These are phyloP conservation scores for Pachyuromys duprasi DNA, from an alignment of 2,797 vertebrate species.

Conservation along the genomic window DNA sequence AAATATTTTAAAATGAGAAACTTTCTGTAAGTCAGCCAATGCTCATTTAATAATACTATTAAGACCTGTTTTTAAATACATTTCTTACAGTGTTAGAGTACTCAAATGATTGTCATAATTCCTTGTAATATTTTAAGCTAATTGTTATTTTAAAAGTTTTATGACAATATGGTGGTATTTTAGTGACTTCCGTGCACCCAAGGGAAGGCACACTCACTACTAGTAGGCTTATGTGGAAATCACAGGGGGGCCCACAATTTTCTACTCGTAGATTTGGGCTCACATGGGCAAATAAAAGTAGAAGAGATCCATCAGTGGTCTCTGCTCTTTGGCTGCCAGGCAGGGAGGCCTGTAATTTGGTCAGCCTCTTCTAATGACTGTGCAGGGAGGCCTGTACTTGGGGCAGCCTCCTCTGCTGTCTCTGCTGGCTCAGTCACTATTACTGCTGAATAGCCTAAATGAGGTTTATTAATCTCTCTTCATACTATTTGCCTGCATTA, in stretches of 20 bases:
- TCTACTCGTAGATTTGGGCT: no score
- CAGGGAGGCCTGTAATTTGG: no score
- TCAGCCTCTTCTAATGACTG: no score
- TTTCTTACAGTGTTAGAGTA: conserved; percentile 44
- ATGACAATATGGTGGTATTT: background rate
- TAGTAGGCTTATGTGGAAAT: no score
- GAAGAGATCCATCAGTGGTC: no score
- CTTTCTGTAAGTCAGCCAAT: conserved; percentile 19
- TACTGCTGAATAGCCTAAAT: background rate
- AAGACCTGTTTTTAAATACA: background rate
- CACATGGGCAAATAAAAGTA: no score
- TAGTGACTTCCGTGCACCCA: background rate
- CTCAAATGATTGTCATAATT: conserved; percentile 12
- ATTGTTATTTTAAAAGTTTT: conserved; percentile 29
- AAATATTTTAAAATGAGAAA: background rate
- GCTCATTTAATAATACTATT: conserved; percentile 40
- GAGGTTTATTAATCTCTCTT: background rate
- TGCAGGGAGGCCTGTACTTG: no score
- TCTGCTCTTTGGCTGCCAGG: no score
- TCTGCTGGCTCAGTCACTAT: background rate
- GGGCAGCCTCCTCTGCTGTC: no score
- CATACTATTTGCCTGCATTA: background rate
- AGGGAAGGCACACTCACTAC: no score
- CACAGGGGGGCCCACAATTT: no score
- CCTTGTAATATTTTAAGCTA: conserved; percentile 39